Base-by-base conservation (phyloP, 1,140 invertebrate species). In the Diachasma alloeum region DNA sequence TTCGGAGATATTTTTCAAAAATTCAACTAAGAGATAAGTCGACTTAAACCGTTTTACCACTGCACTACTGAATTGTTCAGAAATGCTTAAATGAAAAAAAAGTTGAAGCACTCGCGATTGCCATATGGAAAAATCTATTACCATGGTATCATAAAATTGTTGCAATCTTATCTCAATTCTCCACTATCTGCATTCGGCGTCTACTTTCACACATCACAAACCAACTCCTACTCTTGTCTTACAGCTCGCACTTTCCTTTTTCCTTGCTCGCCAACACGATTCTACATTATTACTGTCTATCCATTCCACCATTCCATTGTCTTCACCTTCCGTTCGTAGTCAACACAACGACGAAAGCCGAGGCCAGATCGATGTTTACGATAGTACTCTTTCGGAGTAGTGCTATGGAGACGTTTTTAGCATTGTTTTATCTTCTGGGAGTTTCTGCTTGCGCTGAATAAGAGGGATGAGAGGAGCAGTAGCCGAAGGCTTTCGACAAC, bases 241-340 rank as follows among this genome's bases (percentile, higher is more conserved):
- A 9, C 53, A 59, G 17, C 19, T 19, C 15, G n/a, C 19, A 9
- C 1, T 59, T 59, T 22, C 19, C 3, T 59, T 19, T 59, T n/a
- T 22, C 17, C 19, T 63, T 63, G 1, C 11, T 63, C 59, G 0
- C 22, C 15, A 63, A 63, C 24, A 2, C 59, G 59, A 26, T 26
- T 24, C 6, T 69, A 39, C 53, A 36, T 72, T 56, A 37, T 72
- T 37, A 36, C 24, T 72, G 71, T 44, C 37, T 72, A 53, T 72
- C 46, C 26, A 72, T 31, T 72, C 53, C 17, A 48, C 71, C 46
- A n/a, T 56, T 26, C 48, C 71, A 72, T 72, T 72, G 48, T 72
- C 71, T 72, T 37, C 48, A 36, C n/a, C n/a, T 59, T 31, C 46
- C 53, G 48, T 31, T 63, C 10, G 9, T 13, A 24, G 22, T 36